phyloP scores from a whole-genome alignment of 1,140 invertebrate genomes.

The Neotoxoptera formosana region DNA sequence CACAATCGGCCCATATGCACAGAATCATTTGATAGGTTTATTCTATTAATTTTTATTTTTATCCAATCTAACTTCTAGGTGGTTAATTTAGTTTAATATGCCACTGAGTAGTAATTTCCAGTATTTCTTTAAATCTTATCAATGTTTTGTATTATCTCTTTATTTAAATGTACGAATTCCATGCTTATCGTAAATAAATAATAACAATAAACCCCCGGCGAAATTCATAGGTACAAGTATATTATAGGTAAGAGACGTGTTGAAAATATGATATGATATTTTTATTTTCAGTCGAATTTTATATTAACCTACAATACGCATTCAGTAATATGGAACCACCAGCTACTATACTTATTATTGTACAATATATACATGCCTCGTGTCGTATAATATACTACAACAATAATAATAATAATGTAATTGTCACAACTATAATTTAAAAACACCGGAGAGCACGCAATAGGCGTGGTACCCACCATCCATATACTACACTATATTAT shows the following conservation, averaged over 20 bases:
- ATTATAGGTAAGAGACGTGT: background rate
- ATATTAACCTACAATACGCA: background rate
- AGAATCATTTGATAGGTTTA: background rate
- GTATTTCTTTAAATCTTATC: background rate
- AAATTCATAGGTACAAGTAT: background rate
- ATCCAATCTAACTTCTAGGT: background rate
- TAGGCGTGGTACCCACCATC: background rate
- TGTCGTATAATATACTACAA: background rate
- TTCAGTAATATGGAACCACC: background rate
- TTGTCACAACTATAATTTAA: background rate
- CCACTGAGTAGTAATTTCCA: too few relatives aligned
- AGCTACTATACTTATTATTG: background rate
- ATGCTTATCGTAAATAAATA: background rate
- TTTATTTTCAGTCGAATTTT: background rate
- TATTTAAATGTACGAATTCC: background rate
- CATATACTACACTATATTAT: background rate
- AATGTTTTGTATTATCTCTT: background rate
- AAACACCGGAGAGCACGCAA: conserved; percentile 10
- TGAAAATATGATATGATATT: background rate
- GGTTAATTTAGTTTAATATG: background rate
- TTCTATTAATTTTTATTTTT: background rate
- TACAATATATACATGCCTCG: background rate
- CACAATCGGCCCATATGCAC: background rate
- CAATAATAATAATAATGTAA: background rate
- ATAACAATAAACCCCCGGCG: background rate